These are phyloP conservation scores for Hetaerina titia DNA, from an alignment of 2,888 invertebrate genomes.

Conservation along the genomic window DNA sequence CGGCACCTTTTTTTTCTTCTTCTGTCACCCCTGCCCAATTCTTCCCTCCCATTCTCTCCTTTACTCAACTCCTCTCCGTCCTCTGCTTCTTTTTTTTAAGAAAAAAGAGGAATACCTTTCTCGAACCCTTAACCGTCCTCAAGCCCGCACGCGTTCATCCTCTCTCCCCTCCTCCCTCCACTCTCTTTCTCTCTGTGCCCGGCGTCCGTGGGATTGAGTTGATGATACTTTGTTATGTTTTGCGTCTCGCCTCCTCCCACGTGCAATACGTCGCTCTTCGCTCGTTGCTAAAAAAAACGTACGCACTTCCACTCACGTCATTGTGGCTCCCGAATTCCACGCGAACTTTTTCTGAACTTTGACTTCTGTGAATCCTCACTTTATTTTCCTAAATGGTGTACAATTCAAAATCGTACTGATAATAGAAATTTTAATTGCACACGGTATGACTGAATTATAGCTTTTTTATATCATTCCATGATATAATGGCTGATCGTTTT, in stretches of 20 bases:
- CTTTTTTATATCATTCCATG: no score
- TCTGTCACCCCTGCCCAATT: constrained; percentile 20
- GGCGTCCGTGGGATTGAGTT: background rate
- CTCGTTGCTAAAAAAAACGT: background rate
- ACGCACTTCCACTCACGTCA: background rate
- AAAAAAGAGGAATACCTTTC: constrained; percentile 9
- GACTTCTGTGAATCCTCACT: no score
- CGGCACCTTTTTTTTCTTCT: background rate
- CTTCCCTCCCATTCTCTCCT: background rate
- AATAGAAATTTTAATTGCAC: no score
- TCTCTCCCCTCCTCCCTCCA: background rate
- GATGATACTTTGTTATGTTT: background rate
- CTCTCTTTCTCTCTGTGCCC: background rate
- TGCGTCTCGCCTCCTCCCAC: constrained; percentile 10
- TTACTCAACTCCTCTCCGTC: background rate
- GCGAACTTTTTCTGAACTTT: no score
- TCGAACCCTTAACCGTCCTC: constrained; percentile 33
- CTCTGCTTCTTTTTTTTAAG: background rate
- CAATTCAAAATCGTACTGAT: no score
- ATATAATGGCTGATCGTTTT: no score
- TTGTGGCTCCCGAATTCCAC: background rate
- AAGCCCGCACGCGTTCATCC: background rate
- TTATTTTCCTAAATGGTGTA: no score
- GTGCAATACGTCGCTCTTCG: background rate
- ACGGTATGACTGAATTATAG: no score